Evolutionary conservation across 2,797 vertebrate genomes (phyloP).

Genomic region (Petrocephalus schoutedeni): DNA sequence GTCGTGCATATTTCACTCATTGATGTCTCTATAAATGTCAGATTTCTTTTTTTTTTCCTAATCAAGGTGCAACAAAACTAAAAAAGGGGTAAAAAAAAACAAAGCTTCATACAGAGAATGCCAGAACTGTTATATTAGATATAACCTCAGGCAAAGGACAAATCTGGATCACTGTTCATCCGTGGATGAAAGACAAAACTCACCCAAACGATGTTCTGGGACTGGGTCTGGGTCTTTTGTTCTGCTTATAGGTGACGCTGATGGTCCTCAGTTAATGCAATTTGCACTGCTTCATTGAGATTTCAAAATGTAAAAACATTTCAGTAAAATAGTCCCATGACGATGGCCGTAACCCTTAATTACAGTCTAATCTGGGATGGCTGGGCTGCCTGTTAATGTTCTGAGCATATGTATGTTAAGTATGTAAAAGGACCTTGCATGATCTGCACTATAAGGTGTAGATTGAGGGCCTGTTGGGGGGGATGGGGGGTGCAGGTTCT

Average conservation of each 20-base stretch:
- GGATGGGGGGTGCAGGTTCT: not conserved
- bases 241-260: not conserved
- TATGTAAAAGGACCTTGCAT: not conserved
- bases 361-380: not conserved
- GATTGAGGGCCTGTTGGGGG: not conserved
- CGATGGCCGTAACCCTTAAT: not conserved
- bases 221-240: not conserved
- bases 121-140: not conserved
- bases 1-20: not conserved
- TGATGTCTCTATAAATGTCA: not conserved
- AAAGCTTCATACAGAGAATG: not conserved
- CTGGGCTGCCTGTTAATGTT: not conserved
- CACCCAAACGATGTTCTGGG: not conserved
- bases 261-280: not conserved
- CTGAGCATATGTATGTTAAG: not conserved
- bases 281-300: not conserved
- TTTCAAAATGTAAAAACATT: not conserved
- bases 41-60: not conserved
- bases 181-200: not conserved
- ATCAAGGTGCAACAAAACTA: not conserved
- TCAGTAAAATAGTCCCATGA: not conserved
- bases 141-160: constrained; percentile 1
- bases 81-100: not conserved
- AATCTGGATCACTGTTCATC: not conserved
- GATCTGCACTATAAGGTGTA: not conserved